Evolutionary conservation across 2,113 vertebrate species (phyloP), one percentile per base, ranked within the genome.

Genomic region (Myocastor coypus): DNA sequence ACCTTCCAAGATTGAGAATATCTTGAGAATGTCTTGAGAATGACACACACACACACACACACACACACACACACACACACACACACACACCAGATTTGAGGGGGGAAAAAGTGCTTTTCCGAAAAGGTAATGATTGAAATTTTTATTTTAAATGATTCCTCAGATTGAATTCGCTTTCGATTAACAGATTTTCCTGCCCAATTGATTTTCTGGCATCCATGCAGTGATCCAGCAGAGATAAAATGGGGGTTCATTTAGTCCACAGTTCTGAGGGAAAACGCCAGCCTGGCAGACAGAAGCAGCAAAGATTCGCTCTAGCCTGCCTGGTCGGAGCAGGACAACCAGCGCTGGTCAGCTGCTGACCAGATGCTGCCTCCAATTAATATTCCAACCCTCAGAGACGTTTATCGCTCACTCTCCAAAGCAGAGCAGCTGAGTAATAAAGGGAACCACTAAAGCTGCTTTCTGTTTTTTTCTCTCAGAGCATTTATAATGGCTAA

Each of bases 311-410:
- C 95, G 97, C 96, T 96, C 97, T 98, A 88, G 94, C 97, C 95
- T 85, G 92, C 92, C 96, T 89, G 92, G 97, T 97, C 97, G 98
- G 98, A 98, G 97, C 96, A 97, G 89, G 97, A 96, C 96, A 98
- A 98, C 96, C 83, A 91, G 86, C 91, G 97, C 97, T 85, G 98
- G 98, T 98, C 98, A 99, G 98, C 98, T 99, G 98, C 98, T 98
- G 98, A 98, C 98, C 98, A 99, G 98, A 99, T 99, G 98, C 98
- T 98, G 98, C 98, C 98, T 98, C 98, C 98, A 98, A 98, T 98
- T 99, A 98, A 98, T 99, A 99, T 98, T 98, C 98, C 97, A 97
- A 96, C 94, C 97, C 97, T 98, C 98, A 98, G 98, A 98, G 98
- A 98, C 98, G 98, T 98, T 98, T 98, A 98, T 98, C 95, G 86